Evolutionary conservation across 2,888 invertebrate species (phyloP).

Genomic region (Eulithis prunata): DNA sequence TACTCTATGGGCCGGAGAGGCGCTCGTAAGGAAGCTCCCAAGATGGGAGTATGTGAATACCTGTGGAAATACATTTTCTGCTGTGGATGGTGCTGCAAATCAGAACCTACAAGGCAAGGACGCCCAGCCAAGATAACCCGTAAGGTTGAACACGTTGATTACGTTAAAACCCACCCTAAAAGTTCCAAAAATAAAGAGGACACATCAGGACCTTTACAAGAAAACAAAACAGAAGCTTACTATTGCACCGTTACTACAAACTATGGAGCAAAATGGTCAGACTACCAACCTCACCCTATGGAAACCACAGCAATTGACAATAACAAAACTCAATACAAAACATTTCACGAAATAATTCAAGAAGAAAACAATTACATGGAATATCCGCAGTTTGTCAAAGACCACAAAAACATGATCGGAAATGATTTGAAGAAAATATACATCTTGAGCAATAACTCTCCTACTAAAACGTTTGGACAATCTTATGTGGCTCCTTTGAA

Average conservation of each 20-base stretch:
- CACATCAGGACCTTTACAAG: constrained; percentile 15
- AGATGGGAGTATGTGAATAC: constrained; percentile 26
- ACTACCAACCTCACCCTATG: constrained; percentile 19
- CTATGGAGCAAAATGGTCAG: constrained; percentile 35
- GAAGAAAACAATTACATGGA: constrained; percentile 39
- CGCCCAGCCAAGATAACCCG: constrained; percentile 35
- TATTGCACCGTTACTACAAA: constrained; percentile 39
- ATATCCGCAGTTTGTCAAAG: constrained; percentile 39
- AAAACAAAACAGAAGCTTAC: constrained; percentile 39
- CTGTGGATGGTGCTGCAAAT: constrained; percentile 31
- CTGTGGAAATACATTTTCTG: constrained; percentile 32
- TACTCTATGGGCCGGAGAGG: constrained; percentile 15
- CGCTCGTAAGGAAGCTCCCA: constrained; percentile 2
- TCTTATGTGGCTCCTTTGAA: constrained; percentile 43
- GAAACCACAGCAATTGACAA: constrained; percentile 21
- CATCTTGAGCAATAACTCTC: constrained; percentile 18
- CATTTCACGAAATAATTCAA: constrained; percentile 30
- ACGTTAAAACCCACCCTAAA: constrained; percentile 30
- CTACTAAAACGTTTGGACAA: constrained; percentile 46
- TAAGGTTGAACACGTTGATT: constrained; percentile 37
- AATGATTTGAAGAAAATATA: constrained; percentile 38
- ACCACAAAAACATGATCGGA: constrained; percentile 30
- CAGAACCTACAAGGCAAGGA: neutral
- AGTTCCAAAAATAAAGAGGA: constrained; percentile 23
- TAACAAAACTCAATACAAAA: constrained; percentile 36